Conservation (phyloP, 2,113 vertebrate species). For the Anoplopoma fimbria region DNA sequence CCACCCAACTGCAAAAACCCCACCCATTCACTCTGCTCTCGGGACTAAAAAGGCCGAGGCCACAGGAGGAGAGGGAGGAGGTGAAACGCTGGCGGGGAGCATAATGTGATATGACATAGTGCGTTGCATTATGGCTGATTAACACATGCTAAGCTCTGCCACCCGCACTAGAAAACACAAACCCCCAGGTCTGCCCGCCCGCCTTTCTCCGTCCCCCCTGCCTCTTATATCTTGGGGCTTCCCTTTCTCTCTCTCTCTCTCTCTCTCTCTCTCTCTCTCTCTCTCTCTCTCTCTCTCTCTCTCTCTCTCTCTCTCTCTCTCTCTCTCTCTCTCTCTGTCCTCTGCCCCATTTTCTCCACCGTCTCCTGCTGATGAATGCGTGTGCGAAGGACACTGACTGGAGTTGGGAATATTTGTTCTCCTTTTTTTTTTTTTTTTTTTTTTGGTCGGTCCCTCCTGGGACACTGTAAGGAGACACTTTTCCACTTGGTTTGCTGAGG, state of each 20-base stretch:
- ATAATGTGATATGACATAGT: slow-evolving; percentile 74
- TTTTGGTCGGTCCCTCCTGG: slow-evolving; percentile 49
- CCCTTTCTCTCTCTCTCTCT: not conserved
- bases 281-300: not conserved
- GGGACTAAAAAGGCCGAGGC: slow-evolving; percentile 41
- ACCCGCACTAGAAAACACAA: slow-evolving; percentile 52
- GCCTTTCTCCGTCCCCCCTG: not conserved
- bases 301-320: not conserved
- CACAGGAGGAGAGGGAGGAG: slow-evolving; percentile 35
- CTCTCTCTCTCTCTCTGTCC: not conserved
- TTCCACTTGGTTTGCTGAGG: slow-evolving; percentile 65
- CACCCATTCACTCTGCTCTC: slow-evolving; percentile 44
- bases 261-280: not conserved
- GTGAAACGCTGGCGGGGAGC: slow-evolving; percentile 58
- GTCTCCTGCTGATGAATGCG: slow-evolving; percentile 50
- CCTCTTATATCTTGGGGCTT: slow-evolving; percentile 40
- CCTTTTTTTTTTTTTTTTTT: not conserved
- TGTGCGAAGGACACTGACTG: slow-evolving; percentile 64
- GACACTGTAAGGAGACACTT: slow-evolving; percentile 67
- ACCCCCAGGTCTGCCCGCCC: slow-evolving; percentile 37
- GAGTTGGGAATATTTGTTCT: slow-evolving; percentile 57
- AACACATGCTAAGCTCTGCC: slow-evolving; percentile 67
- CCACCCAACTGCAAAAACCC: not conserved
- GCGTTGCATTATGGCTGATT: slow-evolving; percentile 74
- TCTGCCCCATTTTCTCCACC: slow-evolving; percentile 40